These are phyloP conservation scores for Apistogramma diplotaenia DNA, from an alignment of 2,113 vertebrate genomes.

Conservation along the genomic window DNA sequence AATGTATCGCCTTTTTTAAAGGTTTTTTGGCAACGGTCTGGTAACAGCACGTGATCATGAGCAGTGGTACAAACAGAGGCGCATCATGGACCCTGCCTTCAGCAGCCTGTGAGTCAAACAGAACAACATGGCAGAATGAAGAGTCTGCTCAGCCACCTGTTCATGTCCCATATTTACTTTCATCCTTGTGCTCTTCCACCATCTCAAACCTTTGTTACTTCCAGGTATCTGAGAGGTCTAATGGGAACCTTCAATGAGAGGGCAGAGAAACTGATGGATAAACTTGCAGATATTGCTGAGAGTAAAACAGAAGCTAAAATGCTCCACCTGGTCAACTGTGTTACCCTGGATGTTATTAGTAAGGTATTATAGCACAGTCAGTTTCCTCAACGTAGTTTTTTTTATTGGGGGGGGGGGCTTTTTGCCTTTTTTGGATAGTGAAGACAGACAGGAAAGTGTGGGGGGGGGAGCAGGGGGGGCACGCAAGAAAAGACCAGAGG, in stretches of 20 bases:
- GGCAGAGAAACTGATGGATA: conserved; percentile 68
- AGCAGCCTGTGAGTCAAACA: conserved; percentile 80
- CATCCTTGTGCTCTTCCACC: no score
- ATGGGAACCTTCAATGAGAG: conserved; percentile 72
- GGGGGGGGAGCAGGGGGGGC: no score
- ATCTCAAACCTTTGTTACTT: background rate
- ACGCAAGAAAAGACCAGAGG: no score
- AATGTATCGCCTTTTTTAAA: conserved; percentile 47
- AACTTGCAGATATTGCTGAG: conserved; percentile 56
- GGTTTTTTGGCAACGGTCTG: conserved; percentile 87
- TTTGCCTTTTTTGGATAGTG: no score
- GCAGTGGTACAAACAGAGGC: conserved; percentile 86
- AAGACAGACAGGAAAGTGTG: no score
- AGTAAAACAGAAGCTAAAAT: conserved; percentile 48
- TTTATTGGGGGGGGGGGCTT: no score
- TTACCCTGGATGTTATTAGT: conserved; percentile 72
- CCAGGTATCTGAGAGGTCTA: conserved; percentile 71
- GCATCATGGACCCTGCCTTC: conserved; percentile 89
- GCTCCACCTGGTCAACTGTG: conserved; percentile 63
- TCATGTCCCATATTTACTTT: no score
- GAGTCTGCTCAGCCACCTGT: no score
- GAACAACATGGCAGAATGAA: background rate
- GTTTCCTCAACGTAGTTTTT: background rate
- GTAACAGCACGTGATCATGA: conserved; percentile 81
- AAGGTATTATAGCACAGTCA: conserved; percentile 45